phyloP scores from a whole-genome alignment of 2,888 invertebrate genomes.

The Monoplex corrugatus region DNA sequence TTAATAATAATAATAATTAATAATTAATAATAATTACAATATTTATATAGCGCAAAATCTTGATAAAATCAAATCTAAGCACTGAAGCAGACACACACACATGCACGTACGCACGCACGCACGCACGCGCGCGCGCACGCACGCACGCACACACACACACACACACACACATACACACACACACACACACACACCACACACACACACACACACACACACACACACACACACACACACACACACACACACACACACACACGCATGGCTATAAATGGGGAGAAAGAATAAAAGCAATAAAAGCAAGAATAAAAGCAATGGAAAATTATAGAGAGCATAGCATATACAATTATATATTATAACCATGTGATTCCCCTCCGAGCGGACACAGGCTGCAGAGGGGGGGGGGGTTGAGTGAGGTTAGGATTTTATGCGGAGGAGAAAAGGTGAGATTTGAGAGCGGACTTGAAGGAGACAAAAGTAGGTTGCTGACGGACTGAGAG shows the following conservation, averaged over 20 bases:
- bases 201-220: not conserved
- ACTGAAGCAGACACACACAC: not conserved
- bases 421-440: too few species aligned
- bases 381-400: too few species aligned
- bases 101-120: constrained; percentile 8
- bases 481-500: too few species aligned
- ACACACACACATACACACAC: constrained; percentile 23
- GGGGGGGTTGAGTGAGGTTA: too few species aligned
- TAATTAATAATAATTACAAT: too few species aligned
- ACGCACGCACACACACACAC: not conserved
- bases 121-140: not conserved
- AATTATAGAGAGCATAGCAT: not conserved
- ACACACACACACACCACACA: constrained; percentile 11
- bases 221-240: not conserved
- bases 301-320: not conserved
- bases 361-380: too few species aligned
- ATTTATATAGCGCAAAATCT: too few species aligned
- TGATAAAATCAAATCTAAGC: not conserved
- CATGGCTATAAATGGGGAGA: too few species aligned
- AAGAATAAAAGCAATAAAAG: not conserved
- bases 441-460: too few species aligned
- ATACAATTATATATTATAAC: too few species aligned
- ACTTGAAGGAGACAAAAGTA: too few species aligned
- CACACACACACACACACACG: not conserved
- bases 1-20: too few species aligned